Percentiles rank a stretch among this genome's conserved stretches.
Conservation (phyloP, 2,888 invertebrate genomes). For the Ischnus inquisitorius region DNA sequence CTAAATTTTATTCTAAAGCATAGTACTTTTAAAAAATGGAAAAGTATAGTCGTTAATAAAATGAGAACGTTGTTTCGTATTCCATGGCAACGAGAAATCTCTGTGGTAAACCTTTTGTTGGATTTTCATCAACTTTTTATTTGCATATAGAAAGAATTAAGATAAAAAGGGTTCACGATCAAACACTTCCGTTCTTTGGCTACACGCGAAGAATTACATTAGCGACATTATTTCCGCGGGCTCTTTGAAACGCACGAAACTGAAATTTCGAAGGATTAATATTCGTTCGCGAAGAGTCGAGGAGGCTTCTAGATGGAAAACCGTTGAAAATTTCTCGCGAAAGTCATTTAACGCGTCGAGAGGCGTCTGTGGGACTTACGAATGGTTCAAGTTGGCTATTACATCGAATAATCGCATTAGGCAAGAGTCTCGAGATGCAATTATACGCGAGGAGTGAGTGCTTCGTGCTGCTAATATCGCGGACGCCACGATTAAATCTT, state of each 20-base stretch:
- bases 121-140: too few species aligned
- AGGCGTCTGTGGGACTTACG: not conserved
- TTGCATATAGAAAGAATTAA: too few species aligned
- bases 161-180: too few species aligned
- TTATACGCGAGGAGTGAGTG: slow-evolving; percentile 25
- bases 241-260: not conserved
- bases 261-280: not conserved
- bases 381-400: slow-evolving; percentile 21
- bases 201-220: not conserved
- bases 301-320: not conserved
- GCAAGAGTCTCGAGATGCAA: slow-evolving; percentile 26
- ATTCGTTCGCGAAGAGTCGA: not conserved
- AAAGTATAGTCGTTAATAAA: too few species aligned
- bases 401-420: slow-evolving; percentile 11
- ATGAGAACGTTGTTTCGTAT: too few species aligned
- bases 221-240: not conserved
- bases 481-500: not conserved
- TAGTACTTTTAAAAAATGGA: too few species aligned
- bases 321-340: not conserved
- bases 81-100: too few species aligned
- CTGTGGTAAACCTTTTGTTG: too few species aligned
- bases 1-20: too few species aligned
- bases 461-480: slow-evolving; percentile 2
- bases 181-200: too few species aligned
- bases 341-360: not conserved